A percentile compares a stretch with the other conserved stretches of the same genome.
phyloP scores from a whole-genome alignment of 2,113 vertebrate species.

The Tragelaphus buxtoni region DNA sequence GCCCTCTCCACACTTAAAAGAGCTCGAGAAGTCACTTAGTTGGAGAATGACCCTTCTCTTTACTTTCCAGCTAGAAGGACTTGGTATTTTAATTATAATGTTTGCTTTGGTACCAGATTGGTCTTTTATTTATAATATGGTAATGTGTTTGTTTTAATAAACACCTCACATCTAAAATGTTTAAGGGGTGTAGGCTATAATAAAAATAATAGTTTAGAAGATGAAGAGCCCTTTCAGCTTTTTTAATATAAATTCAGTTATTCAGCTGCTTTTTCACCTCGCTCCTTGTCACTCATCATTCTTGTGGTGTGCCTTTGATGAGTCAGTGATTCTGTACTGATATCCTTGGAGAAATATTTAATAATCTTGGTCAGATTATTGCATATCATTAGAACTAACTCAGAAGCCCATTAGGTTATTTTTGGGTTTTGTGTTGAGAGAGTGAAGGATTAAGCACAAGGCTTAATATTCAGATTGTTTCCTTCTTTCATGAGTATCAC shows the following conservation, averaged over 20 bases:
- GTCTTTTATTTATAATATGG: background rate
- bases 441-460: background rate
- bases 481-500: background rate
- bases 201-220: background rate
- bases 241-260: background rate
- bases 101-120: background rate
- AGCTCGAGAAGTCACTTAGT: background rate
- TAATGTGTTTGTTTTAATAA: background rate
- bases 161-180: background rate
- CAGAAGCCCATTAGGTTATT: background rate
- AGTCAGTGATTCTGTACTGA: background rate
- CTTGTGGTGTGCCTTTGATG: background rate
- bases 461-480: background rate
- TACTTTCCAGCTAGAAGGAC: background rate
- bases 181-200: background rate
- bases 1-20: background rate
- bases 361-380: constrained; percentile 13
- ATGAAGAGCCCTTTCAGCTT: background rate
- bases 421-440: background rate
- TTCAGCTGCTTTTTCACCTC: background rate
- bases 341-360: background rate
- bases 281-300: background rate
- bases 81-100: background rate
- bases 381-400: constrained; percentile 2
- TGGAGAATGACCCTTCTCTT: background rate